Base-by-base conservation (phyloP, 2,113 vertebrate species). In the Ammodramus savannarum region DNA sequence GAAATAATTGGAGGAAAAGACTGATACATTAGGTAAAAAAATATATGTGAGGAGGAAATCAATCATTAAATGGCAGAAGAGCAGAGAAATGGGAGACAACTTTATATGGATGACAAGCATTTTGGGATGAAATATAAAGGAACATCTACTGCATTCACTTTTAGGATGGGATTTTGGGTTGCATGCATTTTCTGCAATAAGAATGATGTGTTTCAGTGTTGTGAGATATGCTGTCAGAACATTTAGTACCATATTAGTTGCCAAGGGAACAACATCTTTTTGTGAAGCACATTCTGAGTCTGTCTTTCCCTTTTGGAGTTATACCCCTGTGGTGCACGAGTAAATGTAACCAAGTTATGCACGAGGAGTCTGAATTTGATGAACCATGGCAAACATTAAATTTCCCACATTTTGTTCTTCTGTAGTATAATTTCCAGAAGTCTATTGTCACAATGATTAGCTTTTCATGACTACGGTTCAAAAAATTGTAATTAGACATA, bases 401-500 rank as follows among this genome's bases (percentile, higher is more conserved):
- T 97, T 96, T 85, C 63, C 67, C 85, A 48, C 26, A 81, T 95
- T 97, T 96, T 87, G 46, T 92, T 82, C 74, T 96, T 94, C 89
- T 92, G 3, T 34, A 72, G 71, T 80, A 89, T 90, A 94, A 97
- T 97, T 96, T 97, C 74, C 71, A 85, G 38, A 93, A 90, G 52
- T 58, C 71, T 97, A 72, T 87, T 96, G 91, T 96, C 84, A 90
- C 71, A 89, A 52, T 94, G 76, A 95, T 95, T 95, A 92, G 87
- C 76, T 93, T 95, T 94, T 92, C 91, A 83, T 87, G 52, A 97
- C 85, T 90, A 41, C 0, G 63, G 87, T 90, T 95, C 81, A 93
- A 96, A 95, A 95, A 97, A 93, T 73, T 77, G 83, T 96, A 97
- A 97, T 97, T 97, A 96, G 91, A 95, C 69, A 71, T 48, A 74